phyloP scores from a whole-genome alignment of 2,113 vertebrate species.

The Sprattus sprattus region DNA sequence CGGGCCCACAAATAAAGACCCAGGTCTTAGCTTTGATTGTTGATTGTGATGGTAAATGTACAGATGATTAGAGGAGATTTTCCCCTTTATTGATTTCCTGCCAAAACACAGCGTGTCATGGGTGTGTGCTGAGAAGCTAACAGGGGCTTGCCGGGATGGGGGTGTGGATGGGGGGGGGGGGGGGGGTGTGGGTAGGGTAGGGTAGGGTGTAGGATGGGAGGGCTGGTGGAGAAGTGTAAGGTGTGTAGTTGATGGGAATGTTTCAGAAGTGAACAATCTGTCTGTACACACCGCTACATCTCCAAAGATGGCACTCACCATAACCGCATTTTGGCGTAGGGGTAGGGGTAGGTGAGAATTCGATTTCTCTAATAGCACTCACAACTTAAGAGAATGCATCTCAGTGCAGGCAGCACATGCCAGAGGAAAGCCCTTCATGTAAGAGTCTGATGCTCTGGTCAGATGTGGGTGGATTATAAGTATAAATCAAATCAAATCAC shows the following conservation, averaged over 20 bases:
- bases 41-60: conserved; percentile 99
- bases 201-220: neutral
- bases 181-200: neutral
- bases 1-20: conserved; percentile 99
- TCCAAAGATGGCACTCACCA: neutral
- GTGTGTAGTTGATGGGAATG: neutral
- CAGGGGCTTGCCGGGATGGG: conserved; percentile 59
- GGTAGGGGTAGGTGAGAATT: neutral
- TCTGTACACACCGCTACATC: neutral
- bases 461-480: neutral
- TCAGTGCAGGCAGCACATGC: neutral
- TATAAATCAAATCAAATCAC: too few relatives aligned
- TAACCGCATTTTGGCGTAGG: neutral
- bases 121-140: conserved; percentile 81
- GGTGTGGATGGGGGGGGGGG: conserved; percentile 74
- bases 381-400: neutral
- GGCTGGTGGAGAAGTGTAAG: neutral
- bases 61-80: conserved; percentile 99
- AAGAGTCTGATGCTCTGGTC: neutral
- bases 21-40: conserved; percentile 99
- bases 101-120: conserved; percentile 98
- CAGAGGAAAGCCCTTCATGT: neutral
- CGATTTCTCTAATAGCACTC: neutral
- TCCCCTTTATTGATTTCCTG: conserved; percentile 99
- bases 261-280: neutral